Evolutionary conservation across 2,888 invertebrate genomes (phyloP).

Genomic region (Cenopis cana): DNA sequence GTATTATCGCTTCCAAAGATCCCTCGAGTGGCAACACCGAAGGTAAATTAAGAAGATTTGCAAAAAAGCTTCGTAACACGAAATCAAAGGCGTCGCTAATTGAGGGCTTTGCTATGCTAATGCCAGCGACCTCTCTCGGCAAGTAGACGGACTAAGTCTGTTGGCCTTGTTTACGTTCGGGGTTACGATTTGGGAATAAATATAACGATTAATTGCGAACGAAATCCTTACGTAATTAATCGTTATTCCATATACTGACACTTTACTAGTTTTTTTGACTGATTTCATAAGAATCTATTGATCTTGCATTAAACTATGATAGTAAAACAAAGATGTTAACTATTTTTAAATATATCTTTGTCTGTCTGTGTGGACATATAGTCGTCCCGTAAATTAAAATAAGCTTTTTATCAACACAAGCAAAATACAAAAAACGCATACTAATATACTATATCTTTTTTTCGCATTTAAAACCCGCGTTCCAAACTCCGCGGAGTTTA

Average conservation of each 20-base stretch:
- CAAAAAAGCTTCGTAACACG: constrained; percentile 68
- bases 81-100: constrained; percentile 74
- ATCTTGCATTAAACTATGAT: no score
- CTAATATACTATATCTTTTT: constrained; percentile 18
- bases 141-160: constrained; percentile 54
- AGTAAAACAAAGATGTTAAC: no score
- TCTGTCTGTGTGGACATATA: background rate
- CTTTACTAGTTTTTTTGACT: no score
- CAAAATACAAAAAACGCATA: background rate
- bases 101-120: constrained; percentile 64
- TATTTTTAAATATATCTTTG: no score
- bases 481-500: constrained; percentile 33
- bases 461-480: constrained; percentile 10
- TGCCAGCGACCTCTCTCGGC: constrained; percentile 66
- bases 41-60: constrained; percentile 69
- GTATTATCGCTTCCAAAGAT: constrained; percentile 10
- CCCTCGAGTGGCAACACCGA: constrained; percentile 50
- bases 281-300: no score
- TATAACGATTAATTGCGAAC: background rate
- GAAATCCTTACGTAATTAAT: background rate
- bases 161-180: constrained; percentile 6
- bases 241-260: no score
- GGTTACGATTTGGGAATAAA: constrained; percentile 7
- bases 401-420: background rate
- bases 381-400: background rate